Conservation (phyloP, 2,888 invertebrate species). For the Yponomeuta sedellus region DNA sequence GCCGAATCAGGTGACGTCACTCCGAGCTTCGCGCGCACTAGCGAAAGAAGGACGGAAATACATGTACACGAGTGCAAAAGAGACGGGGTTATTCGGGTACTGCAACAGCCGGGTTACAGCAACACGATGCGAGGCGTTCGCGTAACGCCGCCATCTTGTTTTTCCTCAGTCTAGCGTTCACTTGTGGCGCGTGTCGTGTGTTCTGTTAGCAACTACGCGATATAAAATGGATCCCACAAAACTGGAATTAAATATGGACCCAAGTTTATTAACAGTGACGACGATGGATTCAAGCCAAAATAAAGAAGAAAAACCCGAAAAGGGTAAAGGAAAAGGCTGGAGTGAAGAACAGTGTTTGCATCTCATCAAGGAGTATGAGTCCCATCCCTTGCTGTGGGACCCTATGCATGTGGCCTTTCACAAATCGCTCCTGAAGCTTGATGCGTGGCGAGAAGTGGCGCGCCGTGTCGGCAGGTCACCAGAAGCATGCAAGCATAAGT, state of each 20-base stretch:
- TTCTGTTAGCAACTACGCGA: conserved; percentile 21
- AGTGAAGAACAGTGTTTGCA: conserved; percentile 35
- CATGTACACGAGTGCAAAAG: conserved; percentile 8
- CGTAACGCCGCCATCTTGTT: not conserved
- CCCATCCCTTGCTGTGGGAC: conserved; percentile 39
- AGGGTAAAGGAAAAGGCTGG: conserved; percentile 30
- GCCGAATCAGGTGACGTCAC: not conserved
- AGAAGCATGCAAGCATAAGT: conserved; percentile 39
- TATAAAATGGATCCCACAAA: too few relatives aligned
- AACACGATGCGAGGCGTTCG: conserved; percentile 13
- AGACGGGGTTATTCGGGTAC: conserved; percentile 10
- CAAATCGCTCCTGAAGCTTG: conserved; percentile 32
- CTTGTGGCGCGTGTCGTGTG: conserved; percentile 29
- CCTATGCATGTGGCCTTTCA: conserved; percentile 30
- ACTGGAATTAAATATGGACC: too few relatives aligned
- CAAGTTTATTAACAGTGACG: not conserved
- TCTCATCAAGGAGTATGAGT: conserved; percentile 37
- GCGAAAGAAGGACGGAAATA: conserved; percentile 14
- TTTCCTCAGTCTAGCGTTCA: conserved; percentile 35
- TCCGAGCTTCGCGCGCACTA: not conserved
- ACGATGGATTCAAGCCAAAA: not conserved
- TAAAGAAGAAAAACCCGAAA: conserved; percentile 23
- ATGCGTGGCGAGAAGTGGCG: conserved; percentile 37
- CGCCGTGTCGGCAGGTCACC: conserved; percentile 25
- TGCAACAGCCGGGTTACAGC: conserved; percentile 18